Percentiles rank a stretch among this genome's conserved stretches.
phyloP scores from a whole-genome alignment of 2,113 vertebrate genomes.

The Uria lomvia region DNA sequence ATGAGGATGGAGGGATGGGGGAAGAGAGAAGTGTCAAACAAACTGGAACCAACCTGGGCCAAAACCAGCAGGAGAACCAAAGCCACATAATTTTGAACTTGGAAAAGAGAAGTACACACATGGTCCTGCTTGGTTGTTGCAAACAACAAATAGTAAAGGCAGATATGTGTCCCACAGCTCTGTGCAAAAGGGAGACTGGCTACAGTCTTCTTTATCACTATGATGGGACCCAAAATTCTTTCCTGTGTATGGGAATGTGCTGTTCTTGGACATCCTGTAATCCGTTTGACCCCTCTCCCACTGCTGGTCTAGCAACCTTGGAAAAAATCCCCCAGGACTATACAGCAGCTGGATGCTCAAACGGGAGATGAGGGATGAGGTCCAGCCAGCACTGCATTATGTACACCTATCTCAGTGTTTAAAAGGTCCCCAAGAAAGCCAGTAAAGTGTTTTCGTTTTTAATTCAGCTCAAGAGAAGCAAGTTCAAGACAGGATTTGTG shows the following conservation, averaged over 20 bases:
- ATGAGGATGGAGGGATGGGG: not conserved
- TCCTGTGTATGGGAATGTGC: rapidly evolving
- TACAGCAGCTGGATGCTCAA: not conserved
- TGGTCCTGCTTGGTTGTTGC: not conserved
- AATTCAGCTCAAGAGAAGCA: not conserved
- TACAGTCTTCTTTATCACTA: not conserved
- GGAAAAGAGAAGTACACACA: not conserved
- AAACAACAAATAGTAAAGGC: not conserved
- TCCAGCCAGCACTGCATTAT: not conserved
- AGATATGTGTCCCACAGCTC: not conserved
- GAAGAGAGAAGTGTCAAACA: not conserved
- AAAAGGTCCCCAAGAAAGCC: not conserved
- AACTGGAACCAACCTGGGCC: rapidly evolving
- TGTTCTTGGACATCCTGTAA: not conserved
- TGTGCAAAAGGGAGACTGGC: not conserved
- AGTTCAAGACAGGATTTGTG: not conserved
- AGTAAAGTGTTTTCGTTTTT: not conserved
- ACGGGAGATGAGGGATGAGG: not conserved
- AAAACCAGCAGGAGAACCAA: not conserved
- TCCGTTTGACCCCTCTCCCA: not conserved
- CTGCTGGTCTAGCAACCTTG: not conserved
- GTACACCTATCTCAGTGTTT: not conserved
- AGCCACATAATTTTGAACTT: not conserved
- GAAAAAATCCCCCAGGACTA: not conserved
- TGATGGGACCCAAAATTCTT: not conserved